These are phyloP conservation scores for Epicampocera succincta DNA, from an alignment of 2,888 invertebrate species.

Conservation along the genomic window DNA sequence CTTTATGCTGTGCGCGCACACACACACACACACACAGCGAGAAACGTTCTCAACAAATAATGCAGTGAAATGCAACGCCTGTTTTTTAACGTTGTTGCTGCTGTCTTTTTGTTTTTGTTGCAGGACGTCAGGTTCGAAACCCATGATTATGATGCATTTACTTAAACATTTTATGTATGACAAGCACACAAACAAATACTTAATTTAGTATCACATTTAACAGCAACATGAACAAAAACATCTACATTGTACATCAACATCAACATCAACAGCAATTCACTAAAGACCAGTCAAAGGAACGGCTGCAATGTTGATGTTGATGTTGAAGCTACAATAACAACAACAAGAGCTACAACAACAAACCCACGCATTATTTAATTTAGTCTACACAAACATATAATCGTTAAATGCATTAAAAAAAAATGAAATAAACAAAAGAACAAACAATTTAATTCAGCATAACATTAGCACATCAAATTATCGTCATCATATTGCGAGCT, in stretches of 20 bases:
- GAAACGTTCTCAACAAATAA: slow-evolving; percentile 19
- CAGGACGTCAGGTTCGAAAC: slow-evolving; percentile 47
- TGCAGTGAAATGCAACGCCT: slow-evolving; percentile 61
- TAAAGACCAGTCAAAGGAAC: slow-evolving; percentile 45
- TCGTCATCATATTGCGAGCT: slow-evolving; percentile 54
- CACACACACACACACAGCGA: background rate
- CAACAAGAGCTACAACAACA: slow-evolving; percentile 52
- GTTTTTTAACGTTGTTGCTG: slow-evolving; percentile 17
- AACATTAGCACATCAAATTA: slow-evolving; percentile 70
- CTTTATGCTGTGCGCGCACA: slow-evolving; percentile 31
- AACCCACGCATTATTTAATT: slow-evolving; percentile 70
- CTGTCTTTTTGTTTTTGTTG: slow-evolving; percentile 15
- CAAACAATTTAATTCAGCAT: slow-evolving; percentile 69
- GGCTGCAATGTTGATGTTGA: slow-evolving; percentile 53
- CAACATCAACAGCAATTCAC: slow-evolving; percentile 17
- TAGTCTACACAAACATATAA: slow-evolving; percentile 60
- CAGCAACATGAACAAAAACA: slow-evolving; percentile 37
- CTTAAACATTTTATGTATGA: slow-evolving; percentile 67
- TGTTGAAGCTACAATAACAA: slow-evolving; percentile 42
- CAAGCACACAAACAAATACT: slow-evolving; percentile 57
- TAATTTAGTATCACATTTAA: slow-evolving; percentile 61
- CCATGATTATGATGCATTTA: slow-evolving; percentile 69
- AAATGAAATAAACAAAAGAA: background rate
- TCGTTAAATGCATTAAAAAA: slow-evolving; percentile 9
- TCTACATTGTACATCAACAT: no score